Evolutionary conservation across 2,888 invertebrate species (phyloP), one percentile per base, ranked within the genome.

Genomic region (Hirtodrosophila cameraria): DNA sequence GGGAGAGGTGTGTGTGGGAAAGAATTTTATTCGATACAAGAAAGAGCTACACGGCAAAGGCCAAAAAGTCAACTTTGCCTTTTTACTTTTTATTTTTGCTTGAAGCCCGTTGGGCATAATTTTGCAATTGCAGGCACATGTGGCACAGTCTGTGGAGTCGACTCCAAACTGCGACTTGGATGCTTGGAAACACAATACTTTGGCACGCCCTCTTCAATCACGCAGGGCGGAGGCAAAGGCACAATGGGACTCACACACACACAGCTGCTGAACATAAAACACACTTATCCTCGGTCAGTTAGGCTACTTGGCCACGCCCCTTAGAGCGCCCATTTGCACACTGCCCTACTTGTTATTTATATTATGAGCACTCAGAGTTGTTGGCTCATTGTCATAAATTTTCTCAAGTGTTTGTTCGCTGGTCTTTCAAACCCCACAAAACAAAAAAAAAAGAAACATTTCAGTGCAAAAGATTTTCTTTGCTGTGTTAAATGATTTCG

Each of bases 61-160:
- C 63, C 75, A 63, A 49, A 62, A 77, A 86, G 75, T 72, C 69
- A 72, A 75, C 59, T 53, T 59, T 48, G 59, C 49, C 54, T 62
- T 66, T 65, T 70, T 58, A 59, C 63, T 78, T 71, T 66, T 52
- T 49, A 31, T 78, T 71, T 66, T 52, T 49, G 31, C 52, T 62
- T 49, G 36, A 58, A 55, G 62, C 79, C 89, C 82, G 69, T 65
- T 74, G 87, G 89, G 88, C 73, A 86, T 85, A 89, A 84, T 89
- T 87, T 79, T 79, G 76, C 88, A 88, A 88, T 88, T 84, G 89
- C 83, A 39, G 78, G 64, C 84, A 79, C 79, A 83, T 81, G 87
- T 77, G 79, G 53, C 65, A 45, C 57, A 62, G 28, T 9, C 52
- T 13, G 25, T 9, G 11, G 12, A 16, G 5, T 36, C 41, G 12